These are phyloP conservation scores for Enteromius fasciolatus DNA, from an alignment of 2,797 vertebrate species.

Conservation along the genomic window DNA sequence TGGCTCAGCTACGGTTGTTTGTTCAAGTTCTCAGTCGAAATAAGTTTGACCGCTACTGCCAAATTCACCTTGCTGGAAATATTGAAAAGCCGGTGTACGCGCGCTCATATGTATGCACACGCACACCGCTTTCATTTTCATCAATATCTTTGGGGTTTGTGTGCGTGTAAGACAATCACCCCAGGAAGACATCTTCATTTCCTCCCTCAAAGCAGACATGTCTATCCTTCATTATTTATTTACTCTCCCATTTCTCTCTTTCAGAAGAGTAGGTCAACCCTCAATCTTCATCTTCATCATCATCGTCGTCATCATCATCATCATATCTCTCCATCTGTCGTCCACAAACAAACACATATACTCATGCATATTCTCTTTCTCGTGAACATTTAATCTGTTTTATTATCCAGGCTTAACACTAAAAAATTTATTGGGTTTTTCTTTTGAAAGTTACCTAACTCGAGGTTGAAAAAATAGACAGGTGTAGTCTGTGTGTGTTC, in stretches of 20 bases:
- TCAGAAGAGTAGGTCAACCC: constrained; percentile 42
- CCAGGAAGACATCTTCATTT: constrained; percentile 53
- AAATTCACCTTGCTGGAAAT: constrained; percentile 20
- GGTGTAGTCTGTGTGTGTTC: not conserved
- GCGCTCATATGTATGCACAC: constrained; percentile 29
- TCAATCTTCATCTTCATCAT: constrained; percentile 39
- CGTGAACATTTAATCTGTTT: not conserved
- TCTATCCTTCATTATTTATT: constrained; percentile 62
- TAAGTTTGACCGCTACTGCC: constrained; percentile 23
- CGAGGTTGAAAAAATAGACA: not conserved
- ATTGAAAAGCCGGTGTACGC: not conserved
- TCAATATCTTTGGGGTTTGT: constrained; percentile 48
- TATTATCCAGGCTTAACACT: not conserved
- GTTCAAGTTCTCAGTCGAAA: constrained; percentile 12
- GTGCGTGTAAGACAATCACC: constrained; percentile 44
- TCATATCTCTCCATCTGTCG: constrained; percentile 21
- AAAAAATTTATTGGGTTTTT: not conserved
- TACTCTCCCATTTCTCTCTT: constrained; percentile 53
- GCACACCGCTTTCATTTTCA: constrained; percentile 36
- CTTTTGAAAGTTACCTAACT: constrained; percentile 1
- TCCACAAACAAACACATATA: constrained; percentile 24
- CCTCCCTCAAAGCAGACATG: constrained; percentile 54
- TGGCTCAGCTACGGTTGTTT: constrained; percentile 9
- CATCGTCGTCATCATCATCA: constrained; percentile 21
- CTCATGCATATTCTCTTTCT: constrained; percentile 28